Evolutionary conservation across 1,140 invertebrate species (phyloP), one percentile per base, ranked within the genome.

Genomic region (Bombus fervidus): DNA sequence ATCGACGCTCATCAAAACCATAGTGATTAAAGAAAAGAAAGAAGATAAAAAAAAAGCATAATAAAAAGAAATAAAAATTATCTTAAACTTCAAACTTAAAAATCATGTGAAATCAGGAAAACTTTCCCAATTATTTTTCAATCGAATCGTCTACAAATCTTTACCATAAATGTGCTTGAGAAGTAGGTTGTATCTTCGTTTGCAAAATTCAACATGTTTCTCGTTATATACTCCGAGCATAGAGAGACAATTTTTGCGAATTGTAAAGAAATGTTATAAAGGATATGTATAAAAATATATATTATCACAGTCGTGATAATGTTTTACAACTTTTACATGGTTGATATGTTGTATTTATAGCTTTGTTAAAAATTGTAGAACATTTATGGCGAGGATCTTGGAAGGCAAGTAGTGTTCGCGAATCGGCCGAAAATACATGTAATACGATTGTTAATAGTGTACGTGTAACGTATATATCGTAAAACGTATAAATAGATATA

Each of bases 321-420:
- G 53, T 81, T 76, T 81, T 18, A 31, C 43, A 53, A 69, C 66
- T 82, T 25, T 64, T 28, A 43, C 31, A 47, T 5, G n/a, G 18
- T 9, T 69, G 37, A 13, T 34, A 28, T 10, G 12, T 28, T n/a
- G 43, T 37, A 31, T n/a, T 31, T 25, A 28, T 18, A 18, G 69
- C 34, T 10, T 68, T n/a, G 22, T n/a, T 57, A 10, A 57, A 71
- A 68, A 85, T 73, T 37, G 74, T 22, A 34, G 59, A 88, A 78
- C 86, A 79, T 34, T 71, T 39, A 75, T 43, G 37, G 6, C 73
- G 83, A 74, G 68, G 47, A 79, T 83, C 15, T 85, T 47, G 84
- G 75, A 76, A 86, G 84, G 91, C 92, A 93, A 92, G 92, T 93
- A 93, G 92, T 91, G 89, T 93, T 93, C 92, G 91, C 87, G 89